phyloP scores from a whole-genome alignment of 2,888 invertebrate species.

The Patella caerulea region DNA sequence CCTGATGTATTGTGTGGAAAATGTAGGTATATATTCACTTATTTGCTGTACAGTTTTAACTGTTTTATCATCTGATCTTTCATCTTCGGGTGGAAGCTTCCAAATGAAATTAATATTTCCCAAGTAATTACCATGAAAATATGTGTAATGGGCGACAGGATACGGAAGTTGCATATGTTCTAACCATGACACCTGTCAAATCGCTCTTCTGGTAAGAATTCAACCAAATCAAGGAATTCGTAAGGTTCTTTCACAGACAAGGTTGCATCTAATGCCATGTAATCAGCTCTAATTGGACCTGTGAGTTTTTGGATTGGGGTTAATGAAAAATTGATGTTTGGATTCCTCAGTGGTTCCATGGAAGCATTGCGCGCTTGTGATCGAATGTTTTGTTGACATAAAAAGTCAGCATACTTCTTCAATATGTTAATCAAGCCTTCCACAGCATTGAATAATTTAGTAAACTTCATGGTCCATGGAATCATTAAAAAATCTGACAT shows the following conservation, averaged over 20 bases:
- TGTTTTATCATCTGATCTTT: constrained; percentile 14
- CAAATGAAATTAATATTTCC: constrained; percentile 17
- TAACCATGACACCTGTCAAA: constrained; percentile 9
- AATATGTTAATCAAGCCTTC: neutral
- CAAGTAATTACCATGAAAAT: constrained; percentile 19
- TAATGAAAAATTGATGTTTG: constrained; percentile 18
- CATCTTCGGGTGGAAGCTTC: constrained; percentile 10
- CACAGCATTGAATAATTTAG: neutral
- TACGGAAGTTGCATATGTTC: neutral
- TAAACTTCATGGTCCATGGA: neutral
- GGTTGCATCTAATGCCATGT: neutral
- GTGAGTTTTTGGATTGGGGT: neutral
- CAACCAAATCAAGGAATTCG: neutral
- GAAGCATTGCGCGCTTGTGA: neutral
- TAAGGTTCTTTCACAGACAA: neutral
- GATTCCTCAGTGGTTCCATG: constrained; percentile 3
- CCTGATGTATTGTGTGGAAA: no score
- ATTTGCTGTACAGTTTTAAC: constrained; percentile 11
- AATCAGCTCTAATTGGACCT: neutral
- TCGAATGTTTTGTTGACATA: neutral
- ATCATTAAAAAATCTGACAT: constrained; percentile 17
- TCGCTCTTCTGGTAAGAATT: constrained; percentile 12
- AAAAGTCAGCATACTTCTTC: constrained; percentile 14
- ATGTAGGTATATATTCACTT: no score
- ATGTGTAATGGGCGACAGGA: constrained; percentile 14